Percentiles rank a stretch among this genome's conserved stretches.
Conservation (phyloP, 2,113 vertebrate genomes). For the Planiliza haematocheilus region DNA sequence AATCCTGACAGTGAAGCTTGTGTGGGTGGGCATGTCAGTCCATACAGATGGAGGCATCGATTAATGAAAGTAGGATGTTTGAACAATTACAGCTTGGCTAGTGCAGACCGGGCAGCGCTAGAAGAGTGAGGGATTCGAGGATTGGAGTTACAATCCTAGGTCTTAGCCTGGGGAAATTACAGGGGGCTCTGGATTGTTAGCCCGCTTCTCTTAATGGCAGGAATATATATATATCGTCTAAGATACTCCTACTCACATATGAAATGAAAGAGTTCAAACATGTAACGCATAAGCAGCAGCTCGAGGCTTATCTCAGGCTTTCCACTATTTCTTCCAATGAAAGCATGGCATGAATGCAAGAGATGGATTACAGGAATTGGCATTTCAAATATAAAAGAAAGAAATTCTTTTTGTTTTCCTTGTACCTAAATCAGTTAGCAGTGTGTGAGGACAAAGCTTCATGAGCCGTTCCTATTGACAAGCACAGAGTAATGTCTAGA, state of each 20-base stretch:
- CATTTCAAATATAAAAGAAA: too few species aligned
- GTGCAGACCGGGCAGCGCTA: constrained; percentile 8
- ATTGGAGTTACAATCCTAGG: constrained; percentile 31
- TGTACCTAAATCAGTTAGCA: not conserved
- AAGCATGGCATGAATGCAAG: not conserved
- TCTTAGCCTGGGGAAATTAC: constrained; percentile 36
- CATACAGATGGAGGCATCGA: constrained; percentile 61
- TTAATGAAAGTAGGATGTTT: constrained; percentile 58
- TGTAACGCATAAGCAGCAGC: constrained; percentile 11
- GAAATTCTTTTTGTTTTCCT: not conserved
- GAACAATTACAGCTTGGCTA: constrained; percentile 53
- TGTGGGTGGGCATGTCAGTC: constrained; percentile 62
- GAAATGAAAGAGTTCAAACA: constrained; percentile 30
- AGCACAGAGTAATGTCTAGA: not conserved
- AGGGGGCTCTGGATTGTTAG: constrained; percentile 12
- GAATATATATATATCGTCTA: constrained; percentile 18
- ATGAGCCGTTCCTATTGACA: not conserved
- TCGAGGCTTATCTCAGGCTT: not conserved
- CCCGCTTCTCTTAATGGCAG: constrained; percentile 11
- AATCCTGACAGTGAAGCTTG: constrained; percentile 59
- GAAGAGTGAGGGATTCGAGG: constrained; percentile 16
- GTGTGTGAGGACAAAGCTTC: not conserved
- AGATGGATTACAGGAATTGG: not conserved
- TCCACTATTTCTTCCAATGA: too few species aligned
- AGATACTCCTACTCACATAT: constrained; percentile 1